Base-by-base conservation (phyloP, 2,888 invertebrate genomes). In the Poecilobothrus nobilitatus region DNA sequence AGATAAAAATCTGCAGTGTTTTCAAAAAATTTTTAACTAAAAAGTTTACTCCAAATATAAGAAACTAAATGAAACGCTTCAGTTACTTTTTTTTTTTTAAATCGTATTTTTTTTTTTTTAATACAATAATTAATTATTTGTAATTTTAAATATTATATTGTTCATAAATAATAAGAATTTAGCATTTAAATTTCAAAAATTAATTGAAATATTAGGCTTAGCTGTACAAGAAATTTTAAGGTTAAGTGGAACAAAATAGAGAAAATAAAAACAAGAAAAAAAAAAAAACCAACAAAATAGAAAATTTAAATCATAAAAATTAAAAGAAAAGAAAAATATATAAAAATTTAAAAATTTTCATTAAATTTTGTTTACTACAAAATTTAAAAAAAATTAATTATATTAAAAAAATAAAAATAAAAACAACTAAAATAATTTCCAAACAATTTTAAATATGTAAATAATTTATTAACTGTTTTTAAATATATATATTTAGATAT, bases 221-320 rank as follows among this genome's bases (percentile, higher is more conserved):
- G 53, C n/a, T 53, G 53, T 53, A 53, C 53, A 63, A 63, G 63
- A 63, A 63, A 63, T 22, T 22, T 12, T 63, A 63, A 63, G 63
- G 63, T 63, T 63, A 63, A 63, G 63, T 63, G 63, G 63, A 63
- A 63, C 63, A 63, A 63, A 63, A 63, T 63, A 53, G 53, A 37
- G 53, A 53, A 9, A 53, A 53, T 6, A 53, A 15, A 53, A 53
- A 53, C 15, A 18, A 37, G 10, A 53, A 53, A 53, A 53, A 15
- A 53, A 53, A 53, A 53, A 53, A 53, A 53, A 12, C 7, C 6
- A 18, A 53, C 3, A 12, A 53, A 12, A 53, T 18, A 15, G 53
- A 53, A 18, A 53, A 53, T 12, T 6, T 6, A n/a, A 53, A 53
- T 12, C 18, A 53, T 18, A 18, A 18, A n/a, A n/a, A 15, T 18